Conservation (phyloP, 2,797 vertebrate species). For the Gallinago solitaria region DNA sequence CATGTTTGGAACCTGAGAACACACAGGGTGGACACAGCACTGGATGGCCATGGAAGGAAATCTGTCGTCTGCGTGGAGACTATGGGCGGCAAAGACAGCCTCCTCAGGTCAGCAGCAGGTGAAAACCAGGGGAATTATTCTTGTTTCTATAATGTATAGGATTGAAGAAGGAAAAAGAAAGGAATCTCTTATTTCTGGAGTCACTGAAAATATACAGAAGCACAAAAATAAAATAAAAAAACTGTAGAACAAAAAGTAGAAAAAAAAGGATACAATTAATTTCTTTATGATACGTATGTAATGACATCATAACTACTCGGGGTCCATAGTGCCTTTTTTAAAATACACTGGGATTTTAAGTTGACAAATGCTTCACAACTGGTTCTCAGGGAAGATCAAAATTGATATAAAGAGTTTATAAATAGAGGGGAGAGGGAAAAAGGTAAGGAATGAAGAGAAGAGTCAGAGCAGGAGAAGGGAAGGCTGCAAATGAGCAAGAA, state of each 20-base stretch:
- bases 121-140: not conserved
- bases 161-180: not conserved
- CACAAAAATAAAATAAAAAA: not conserved
- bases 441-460: not conserved
- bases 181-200: not conserved
- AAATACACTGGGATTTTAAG: not conserved
- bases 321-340: not conserved
- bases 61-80: slow-evolving; percentile 87
- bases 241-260: not conserved
- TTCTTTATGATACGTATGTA: not conserved
- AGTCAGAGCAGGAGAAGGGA: not conserved
- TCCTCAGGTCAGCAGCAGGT: slow-evolving; percentile 85
- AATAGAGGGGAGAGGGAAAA: not conserved
- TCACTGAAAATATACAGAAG: not conserved
- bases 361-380: not conserved
- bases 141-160: not conserved
- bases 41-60: slow-evolving; percentile 86
- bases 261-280: not conserved
- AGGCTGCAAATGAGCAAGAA: slow-evolving; percentile 24
- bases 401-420: not conserved
- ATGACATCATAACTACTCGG: not conserved
- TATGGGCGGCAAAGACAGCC: slow-evolving; percentile 66
- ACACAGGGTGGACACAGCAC: slow-evolving; percentile 75
- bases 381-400: not conserved
- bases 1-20: slow-evolving; percentile 92